Conservation (phyloP, 2,797 vertebrate genomes). For the Periophthalmus magnuspinnatus region DNA sequence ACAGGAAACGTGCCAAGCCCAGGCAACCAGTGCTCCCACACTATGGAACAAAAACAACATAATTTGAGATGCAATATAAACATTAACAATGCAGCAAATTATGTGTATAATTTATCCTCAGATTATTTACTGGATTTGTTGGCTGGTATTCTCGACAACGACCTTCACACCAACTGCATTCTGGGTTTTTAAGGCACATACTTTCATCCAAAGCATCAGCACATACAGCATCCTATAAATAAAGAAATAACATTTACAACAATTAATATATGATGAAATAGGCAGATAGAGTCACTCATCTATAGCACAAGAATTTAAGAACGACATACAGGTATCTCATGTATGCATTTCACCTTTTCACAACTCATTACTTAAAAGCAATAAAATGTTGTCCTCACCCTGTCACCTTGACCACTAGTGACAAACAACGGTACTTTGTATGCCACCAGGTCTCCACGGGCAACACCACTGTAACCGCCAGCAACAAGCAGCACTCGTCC, state of each 20-base stretch:
- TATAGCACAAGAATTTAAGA: neutral
- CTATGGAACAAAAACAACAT: conserved; percentile 62
- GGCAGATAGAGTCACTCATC: neutral
- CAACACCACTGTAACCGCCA: conserved; percentile 88
- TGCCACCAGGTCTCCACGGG: conserved; percentile 86
- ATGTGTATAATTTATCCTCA: too few species aligned
- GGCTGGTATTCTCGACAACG: conserved; percentile 88
- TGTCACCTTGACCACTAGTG: conserved; percentile 77
- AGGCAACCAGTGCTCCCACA: conserved; percentile 88
- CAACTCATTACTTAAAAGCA: neutral
- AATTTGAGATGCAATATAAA: neutral
- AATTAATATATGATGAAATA: too few species aligned
- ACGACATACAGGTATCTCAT: neutral
- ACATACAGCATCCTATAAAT: conserved; percentile 82
- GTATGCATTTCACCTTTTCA: neutral
- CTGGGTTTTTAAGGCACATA: conserved; percentile 88
- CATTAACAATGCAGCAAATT: neutral
- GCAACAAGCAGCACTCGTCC: conserved; percentile 88
- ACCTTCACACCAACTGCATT: conserved; percentile 91
- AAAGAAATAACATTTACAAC: neutral
- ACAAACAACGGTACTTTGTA: conserved; percentile 90
- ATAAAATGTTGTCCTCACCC: conserved; percentile 59
- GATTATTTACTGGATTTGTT: conserved; percentile 76
- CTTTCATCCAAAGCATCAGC: conserved; percentile 87
- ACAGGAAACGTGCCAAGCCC: conserved; percentile 87